Evolutionary conservation across 2,113 vertebrate genomes (phyloP), one percentile per base, ranked within the genome.

Genomic region (Engystomops pustulosus): DNA sequence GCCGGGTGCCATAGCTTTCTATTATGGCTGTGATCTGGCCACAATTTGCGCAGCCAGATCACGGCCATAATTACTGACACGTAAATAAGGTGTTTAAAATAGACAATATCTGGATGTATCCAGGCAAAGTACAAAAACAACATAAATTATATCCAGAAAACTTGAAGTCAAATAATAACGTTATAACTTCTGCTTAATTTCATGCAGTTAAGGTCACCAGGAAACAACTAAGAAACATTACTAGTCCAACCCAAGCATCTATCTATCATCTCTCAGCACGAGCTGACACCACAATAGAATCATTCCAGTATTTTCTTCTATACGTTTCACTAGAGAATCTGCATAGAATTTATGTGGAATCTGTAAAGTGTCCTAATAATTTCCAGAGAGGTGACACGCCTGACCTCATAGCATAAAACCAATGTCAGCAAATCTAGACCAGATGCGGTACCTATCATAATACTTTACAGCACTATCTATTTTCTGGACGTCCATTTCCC

Each of bases 311-410:
- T 77, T 77, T 58, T 77, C 51, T 36, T 77, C 38, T 53, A 77
- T 55, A 58, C 51, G 25, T 34, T 78, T 32, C 34, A 78, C 53
- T 25, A 38, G 23, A 58, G 60, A 78, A 78, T 78, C 75, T 78
- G 75, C 41, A 58, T 27, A 60, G 34, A 78, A 78, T 78, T 78
- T 60, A 58, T 41, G 51, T 58, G 75, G 75, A 78, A 78, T 78
- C 75, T 60, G 30, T 41, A 23, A 78, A 78, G 51, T 58, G 75
- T 60, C 51, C 53, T 78, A 58, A 78, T 78, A 58, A 58, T 78
- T 78, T 78, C 51, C 75, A 78, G 75, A 78, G 34, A 58, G 53
- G 51, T 78, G 51, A 78, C 51, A 78, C 60, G 75, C 51, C 75
- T 78, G 75, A 58, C 75, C 47, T 78, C 75, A 78, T 60, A 60